A percentile compares a stretch with the other conserved stretches of the same genome.
Conservation (phyloP, 2,797 vertebrate genomes). For the Rhynchonycteris naso region DNA sequence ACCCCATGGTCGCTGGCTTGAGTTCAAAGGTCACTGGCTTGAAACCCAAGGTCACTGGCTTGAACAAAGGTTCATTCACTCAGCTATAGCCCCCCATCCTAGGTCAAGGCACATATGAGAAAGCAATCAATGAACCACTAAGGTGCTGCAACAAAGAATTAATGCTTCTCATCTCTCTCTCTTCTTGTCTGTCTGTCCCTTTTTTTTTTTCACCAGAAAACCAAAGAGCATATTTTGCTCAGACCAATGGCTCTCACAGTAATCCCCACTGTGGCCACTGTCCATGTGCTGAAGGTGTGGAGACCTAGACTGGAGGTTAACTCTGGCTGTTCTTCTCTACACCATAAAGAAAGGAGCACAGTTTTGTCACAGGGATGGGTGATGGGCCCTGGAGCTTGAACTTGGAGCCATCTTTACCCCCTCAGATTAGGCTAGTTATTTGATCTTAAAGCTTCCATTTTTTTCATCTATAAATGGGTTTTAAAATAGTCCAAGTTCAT, state of each 20-base stretch:
- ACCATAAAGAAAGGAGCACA: neutral
- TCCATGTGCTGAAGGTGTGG: neutral
- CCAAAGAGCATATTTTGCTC: neutral
- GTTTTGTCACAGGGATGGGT: neutral
- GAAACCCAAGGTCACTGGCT: no score
- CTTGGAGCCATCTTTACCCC: neutral
- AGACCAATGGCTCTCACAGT: neutral
- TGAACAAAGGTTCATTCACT: no score
- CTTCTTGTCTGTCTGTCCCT: no score
- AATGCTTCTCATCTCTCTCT: no score
- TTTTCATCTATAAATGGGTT: neutral
- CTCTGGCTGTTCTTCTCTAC: neutral
- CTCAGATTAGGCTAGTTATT: neutral
- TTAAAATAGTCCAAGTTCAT: neutral
- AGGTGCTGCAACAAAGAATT: no score
- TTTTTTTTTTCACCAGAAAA: neutral
- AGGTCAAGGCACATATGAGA: no score
- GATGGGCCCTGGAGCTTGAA: neutral
- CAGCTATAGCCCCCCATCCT: no score
- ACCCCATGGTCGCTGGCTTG: no score
- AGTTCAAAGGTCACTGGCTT: no score
- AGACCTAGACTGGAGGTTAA: neutral
- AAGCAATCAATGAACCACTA: no score
- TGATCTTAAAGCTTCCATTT: slow-evolving; percentile 8
- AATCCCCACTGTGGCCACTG: neutral